Percentiles rank a stretch among this genome's conserved stretches.
Evolutionary conservation across 2,113 vertebrate species (phyloP).

Genomic region (Monarcha castaneiventris): DNA sequence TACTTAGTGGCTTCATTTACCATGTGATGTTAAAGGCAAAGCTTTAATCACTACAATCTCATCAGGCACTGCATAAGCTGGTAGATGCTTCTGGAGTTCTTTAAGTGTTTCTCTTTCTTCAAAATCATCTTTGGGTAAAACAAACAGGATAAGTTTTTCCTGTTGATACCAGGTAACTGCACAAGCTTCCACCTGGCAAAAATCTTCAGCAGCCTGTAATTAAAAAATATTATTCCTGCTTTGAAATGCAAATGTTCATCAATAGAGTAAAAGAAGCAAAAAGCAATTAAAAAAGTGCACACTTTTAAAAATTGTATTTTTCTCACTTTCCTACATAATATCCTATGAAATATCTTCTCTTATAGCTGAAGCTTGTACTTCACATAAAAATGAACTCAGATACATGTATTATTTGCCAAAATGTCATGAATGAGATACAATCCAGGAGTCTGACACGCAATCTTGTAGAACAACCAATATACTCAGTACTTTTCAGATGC

Average conservation of each 20-base stretch:
- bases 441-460: not conserved
- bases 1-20: constrained; percentile 65
- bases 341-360: not conserved
- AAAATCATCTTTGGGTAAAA: constrained; percentile 69
- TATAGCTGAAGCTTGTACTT: not conserved
- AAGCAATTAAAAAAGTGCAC: not conserved
- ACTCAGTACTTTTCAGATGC: not conserved
- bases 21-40: constrained; percentile 85
- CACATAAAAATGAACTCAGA: not conserved
- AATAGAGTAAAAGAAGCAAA: not conserved
- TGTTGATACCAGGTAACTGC: constrained; percentile 77
- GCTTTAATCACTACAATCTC: constrained; percentile 77
- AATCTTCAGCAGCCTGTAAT: constrained; percentile 77
- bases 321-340: not conserved
- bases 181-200: constrained; percentile 82
- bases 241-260: not conserved
- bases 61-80: constrained; percentile 84
- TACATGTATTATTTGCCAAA: not conserved
- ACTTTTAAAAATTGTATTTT: not conserved
- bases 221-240: not conserved
- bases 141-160: constrained; percentile 83
- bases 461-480: not conserved
- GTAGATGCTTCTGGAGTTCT: constrained; percentile 76
- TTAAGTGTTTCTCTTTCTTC: constrained; percentile 61
- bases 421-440: not conserved